These are phyloP conservation scores for Cyrtonyx montezumae DNA, from an alignment of 2,113 vertebrate genomes.

Conservation along the genomic window DNA sequence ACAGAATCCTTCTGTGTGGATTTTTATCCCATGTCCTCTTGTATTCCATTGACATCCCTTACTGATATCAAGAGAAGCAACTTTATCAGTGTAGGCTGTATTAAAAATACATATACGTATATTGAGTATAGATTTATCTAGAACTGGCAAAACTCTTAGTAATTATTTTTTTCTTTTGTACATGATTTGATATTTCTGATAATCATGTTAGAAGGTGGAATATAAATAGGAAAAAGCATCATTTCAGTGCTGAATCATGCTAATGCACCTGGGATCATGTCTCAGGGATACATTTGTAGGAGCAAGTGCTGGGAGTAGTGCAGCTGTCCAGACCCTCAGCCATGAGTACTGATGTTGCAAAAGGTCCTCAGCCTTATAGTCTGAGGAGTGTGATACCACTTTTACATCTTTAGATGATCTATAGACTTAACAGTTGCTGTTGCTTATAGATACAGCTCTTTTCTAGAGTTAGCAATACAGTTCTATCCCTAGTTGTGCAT, in stretches of 20 bases:
- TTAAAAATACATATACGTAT: no score
- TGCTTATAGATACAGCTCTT: not conserved
- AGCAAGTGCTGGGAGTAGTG: not conserved
- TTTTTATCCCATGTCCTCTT: not conserved
- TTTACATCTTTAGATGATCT: not conserved
- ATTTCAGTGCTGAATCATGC: not conserved
- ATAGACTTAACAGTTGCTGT: not conserved
- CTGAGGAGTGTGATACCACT: rapidly evolving
- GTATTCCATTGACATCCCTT: not conserved
- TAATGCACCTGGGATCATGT: not conserved
- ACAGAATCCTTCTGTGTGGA: not conserved
- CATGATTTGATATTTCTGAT: not conserved
- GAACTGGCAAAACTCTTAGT: not conserved
- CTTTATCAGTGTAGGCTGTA: not conserved
- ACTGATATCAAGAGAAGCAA: not conserved
- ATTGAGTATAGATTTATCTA: not conserved
- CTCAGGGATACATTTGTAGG: rapidly evolving
- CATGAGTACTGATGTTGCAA: not conserved
- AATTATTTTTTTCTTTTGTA: not conserved
- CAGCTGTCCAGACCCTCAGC: not conserved
- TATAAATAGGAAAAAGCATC: not conserved
- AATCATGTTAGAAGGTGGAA: not conserved
- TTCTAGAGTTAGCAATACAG: not conserved
- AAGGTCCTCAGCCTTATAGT: not conserved
- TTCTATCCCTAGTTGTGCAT: not conserved